These are phyloP conservation scores for Aphidius colemani DNA, from an alignment of 2,888 invertebrate genomes.

Conservation along the genomic window DNA sequence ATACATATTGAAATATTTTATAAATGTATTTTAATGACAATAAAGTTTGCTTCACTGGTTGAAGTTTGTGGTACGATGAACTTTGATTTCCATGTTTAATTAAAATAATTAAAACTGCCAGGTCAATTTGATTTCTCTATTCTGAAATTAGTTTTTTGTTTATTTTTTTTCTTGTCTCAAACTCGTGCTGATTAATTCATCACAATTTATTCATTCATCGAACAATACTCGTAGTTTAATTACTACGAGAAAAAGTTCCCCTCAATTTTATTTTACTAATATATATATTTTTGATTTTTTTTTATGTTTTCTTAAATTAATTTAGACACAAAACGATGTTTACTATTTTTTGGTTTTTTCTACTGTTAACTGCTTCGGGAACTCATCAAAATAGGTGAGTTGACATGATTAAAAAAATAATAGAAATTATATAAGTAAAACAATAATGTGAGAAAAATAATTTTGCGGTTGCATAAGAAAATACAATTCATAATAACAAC, in stretches of 20 bases:
- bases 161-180: too few species aligned
- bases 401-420: not conserved
- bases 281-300: not conserved
- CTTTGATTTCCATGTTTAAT: too few species aligned
- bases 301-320: not conserved
- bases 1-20: too few species aligned
- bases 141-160: too few species aligned
- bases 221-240: not conserved
- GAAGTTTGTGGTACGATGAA: too few species aligned
- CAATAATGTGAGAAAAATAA: not conserved
- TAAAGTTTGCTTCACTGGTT: too few species aligned
- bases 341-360: not conserved
- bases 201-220: not conserved
- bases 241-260: not conserved
- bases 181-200: not conserved
- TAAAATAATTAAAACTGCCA: too few species aligned
- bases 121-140: too few species aligned
- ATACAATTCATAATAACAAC: not conserved
- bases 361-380: not conserved
- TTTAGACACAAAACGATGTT: slow-evolving; percentile 2
- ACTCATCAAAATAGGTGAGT: slow-evolving; percentile 18
- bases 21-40: too few species aligned
- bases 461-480: not conserved
- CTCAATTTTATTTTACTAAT: not conserved
- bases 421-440: not conserved